Evolutionary conservation across 2,888 invertebrate genomes (phyloP), one percentile per base, ranked within the genome.

Genomic region (Mayetiola destructor): DNA sequence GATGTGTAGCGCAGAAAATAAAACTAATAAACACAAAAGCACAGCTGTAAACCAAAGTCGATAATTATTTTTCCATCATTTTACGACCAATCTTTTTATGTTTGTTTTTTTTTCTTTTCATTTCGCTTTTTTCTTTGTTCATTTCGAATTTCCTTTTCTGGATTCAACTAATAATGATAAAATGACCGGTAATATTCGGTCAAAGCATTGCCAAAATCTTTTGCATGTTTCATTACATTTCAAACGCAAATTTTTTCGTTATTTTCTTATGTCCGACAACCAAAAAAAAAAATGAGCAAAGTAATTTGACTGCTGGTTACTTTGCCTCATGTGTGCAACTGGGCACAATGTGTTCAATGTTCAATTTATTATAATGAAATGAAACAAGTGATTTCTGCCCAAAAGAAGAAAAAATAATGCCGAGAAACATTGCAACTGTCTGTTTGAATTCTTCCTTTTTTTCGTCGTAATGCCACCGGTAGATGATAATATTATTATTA

Each of bases 381-480:
- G n/a, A n/a, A n/a, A n/a, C n/a, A n/a, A n/a, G n/a, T n/a, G n/a
- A n/a, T n/a, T n/a, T n/a, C n/a, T n/a, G n/a, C n/a, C n/a, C n/a
- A n/a, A n/a, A n/a, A n/a, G n/a, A n/a, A n/a, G n/a, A n/a, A n/a
- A n/a, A n/a, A n/a, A n/a, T n/a, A n/a, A n/a, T n/a, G n/a, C n/a
- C n/a, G n/a, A n/a, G n/a, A n/a, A n/a, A n/a, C n/a, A n/a, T 48
- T 48, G 48, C 48, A 48, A 48, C 48, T 27, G 48, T 48, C 48
- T 48, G 48, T 27, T 48, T 5, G 48, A 23, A 48, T 27, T 48
- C n/a, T n/a, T n/a, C n/a, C n/a, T n/a, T n/a, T n/a, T n/a, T n/a
- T n/a, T n/a, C n/a, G n/a, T n/a, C 12, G 36, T n/a, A n/a, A n/a
- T n/a, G n/a, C n/a, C n/a, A n/a, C n/a, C n/a, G n/a, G n/a, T n/a